Evolutionary conservation across 2,113 vertebrate genomes (phyloP).

Genomic region (Strigops habroptila): DNA sequence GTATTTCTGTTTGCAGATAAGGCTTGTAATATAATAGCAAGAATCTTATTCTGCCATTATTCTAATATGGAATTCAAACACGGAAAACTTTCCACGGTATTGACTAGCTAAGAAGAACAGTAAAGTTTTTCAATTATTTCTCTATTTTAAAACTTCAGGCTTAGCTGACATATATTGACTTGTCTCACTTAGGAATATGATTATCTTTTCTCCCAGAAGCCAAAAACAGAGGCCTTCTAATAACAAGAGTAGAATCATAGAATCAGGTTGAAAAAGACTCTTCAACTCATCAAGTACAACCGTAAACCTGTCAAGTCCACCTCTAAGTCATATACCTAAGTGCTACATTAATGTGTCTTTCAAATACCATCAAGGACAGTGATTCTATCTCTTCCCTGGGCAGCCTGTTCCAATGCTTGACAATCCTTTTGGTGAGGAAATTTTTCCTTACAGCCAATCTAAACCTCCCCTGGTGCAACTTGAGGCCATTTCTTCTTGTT

Average conservation of each 20-base stretch:
- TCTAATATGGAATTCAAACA: background rate
- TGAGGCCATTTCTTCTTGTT: background rate
- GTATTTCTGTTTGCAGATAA: background rate
- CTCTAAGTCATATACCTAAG: background rate
- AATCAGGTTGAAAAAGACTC: background rate
- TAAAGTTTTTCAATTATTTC: background rate
- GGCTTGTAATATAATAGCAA: background rate
- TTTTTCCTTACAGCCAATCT: background rate
- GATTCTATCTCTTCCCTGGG: background rate
- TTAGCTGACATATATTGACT: background rate
- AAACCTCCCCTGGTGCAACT: background rate
- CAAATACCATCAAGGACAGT: background rate
- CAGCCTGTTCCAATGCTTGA: background rate
- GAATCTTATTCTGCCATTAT: background rate
- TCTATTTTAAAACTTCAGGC: background rate
- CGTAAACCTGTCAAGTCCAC: background rate
- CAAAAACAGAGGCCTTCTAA: accelerated
- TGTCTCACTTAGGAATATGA: background rate
- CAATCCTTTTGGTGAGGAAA: background rate
- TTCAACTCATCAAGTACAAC: background rate
- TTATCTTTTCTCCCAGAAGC: background rate
- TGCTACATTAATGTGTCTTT: background rate
- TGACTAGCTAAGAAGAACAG: background rate
- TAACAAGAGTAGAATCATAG: background rate
- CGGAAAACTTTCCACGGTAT: background rate